phyloP scores from a whole-genome alignment of 2,888 invertebrate genomes.

The Eupithecia vulgata region DNA sequence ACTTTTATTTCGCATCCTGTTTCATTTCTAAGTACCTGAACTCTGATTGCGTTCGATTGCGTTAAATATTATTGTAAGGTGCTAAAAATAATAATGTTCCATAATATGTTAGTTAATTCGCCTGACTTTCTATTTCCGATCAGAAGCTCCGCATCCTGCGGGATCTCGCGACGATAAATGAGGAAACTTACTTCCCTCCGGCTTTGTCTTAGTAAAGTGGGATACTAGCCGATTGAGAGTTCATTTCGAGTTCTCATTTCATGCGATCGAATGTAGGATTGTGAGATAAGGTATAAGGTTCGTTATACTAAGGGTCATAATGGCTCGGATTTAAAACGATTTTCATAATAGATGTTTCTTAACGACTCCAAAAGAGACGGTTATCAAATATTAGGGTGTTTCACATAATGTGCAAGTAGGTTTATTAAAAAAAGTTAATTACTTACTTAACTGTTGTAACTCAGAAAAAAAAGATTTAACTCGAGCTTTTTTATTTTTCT shows the following conservation, averaged over 20 bases:
- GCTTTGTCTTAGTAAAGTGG: slow-evolving; percentile 66
- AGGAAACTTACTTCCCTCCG: slow-evolving; percentile 65
- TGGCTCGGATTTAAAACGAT: neutral
- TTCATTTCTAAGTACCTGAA: neutral
- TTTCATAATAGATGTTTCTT: neutral
- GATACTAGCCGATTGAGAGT: slow-evolving; percentile 54
- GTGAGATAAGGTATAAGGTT: slow-evolving; percentile 32
- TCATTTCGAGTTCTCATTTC: slow-evolving; percentile 49
- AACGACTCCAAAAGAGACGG: neutral
- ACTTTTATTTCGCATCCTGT: neutral
- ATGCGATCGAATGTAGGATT: slow-evolving; percentile 41
- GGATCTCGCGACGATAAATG: slow-evolving; percentile 70
- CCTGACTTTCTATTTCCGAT: slow-evolving; percentile 78
- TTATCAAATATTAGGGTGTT: neutral
- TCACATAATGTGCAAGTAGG: neutral
- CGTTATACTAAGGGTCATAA: neutral
- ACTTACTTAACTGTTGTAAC: neutral
- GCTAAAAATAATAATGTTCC: neutral
- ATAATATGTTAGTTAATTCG: slow-evolving; percentile 65
- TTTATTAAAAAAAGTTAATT: too few species aligned
- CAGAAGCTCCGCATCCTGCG: slow-evolving; percentile 63
- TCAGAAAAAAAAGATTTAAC: neutral
- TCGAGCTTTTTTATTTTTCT: neutral
- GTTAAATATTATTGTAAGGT: neutral
- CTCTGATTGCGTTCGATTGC: too few species aligned